Percentiles rank a stretch among this genome's conserved stretches.
Evolutionary conservation across 1,140 invertebrate genomes (phyloP).

Genomic region (Ephestia elutella): DNA sequence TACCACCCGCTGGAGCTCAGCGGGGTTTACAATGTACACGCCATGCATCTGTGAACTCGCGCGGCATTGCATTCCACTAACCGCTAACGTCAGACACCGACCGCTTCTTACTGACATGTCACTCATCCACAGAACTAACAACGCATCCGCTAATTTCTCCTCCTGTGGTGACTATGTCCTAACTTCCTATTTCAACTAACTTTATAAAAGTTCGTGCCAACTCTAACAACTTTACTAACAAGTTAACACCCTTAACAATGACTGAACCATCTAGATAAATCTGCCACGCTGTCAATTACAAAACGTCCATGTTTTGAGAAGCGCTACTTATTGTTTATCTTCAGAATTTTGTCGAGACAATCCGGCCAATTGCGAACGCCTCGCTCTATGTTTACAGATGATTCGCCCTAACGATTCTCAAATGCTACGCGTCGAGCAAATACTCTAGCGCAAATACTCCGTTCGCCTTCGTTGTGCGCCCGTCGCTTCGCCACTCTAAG

Average conservation of each 20-base stretch:
- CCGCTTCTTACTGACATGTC: conserved; percentile 46
- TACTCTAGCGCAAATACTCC: conserved; percentile 55
- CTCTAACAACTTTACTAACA: conserved; percentile 70
- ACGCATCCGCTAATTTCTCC: conserved; percentile 41
- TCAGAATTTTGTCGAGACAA: conserved; percentile 55
- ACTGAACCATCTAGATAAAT: conserved; percentile 73
- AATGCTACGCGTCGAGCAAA: conserved; percentile 67
- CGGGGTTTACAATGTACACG: conserved; percentile 81
- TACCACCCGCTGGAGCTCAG: conserved; percentile 79
- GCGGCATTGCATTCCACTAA: conserved; percentile 71
- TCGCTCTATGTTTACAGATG: conserved; percentile 58
- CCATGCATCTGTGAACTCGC: conserved; percentile 87
- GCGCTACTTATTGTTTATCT: conserved; percentile 67
- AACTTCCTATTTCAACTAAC: conserved; percentile 59
- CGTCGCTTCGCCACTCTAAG: conserved; percentile 12
- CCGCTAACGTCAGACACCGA: conserved; percentile 54
- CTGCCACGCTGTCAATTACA: conserved; percentile 66
- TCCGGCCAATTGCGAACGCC: conserved; percentile 59
- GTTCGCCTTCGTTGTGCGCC: conserved; percentile 29
- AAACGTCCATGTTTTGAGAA: conserved; percentile 69
- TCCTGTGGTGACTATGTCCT: conserved; percentile 51
- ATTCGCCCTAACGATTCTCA: conserved; percentile 69
- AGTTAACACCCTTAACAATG: conserved; percentile 69
- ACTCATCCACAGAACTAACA: conserved; percentile 41
- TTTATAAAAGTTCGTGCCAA: conserved; percentile 61